Base-by-base conservation (phyloP, 2,113 vertebrate genomes). In the Pollimyrus isidori region DNA sequence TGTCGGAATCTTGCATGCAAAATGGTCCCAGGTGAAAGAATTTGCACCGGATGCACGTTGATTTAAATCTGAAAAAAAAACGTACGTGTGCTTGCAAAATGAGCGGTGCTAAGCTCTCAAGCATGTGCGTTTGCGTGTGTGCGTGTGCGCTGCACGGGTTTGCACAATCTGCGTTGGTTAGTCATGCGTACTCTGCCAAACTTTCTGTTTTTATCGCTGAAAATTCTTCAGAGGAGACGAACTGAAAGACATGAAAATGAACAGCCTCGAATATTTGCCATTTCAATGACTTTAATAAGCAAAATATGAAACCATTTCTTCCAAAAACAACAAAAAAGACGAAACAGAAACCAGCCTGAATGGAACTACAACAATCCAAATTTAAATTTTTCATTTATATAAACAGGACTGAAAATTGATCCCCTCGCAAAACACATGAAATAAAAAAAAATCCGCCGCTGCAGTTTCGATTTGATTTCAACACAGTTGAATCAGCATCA, bases 261-360 rank as follows among this genome's bases (percentile, higher is more conserved):
- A 91, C 89, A 95, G 93, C 95, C 94, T 91, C 94, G 96, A 94
- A 96, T 94, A 95, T 96, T 96, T 97, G 97, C 97, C 96, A 98
- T 98, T 97, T 99, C 96, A 97, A 96, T 99, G 96, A 97, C 97
- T 98, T 99, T 99, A 98, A 98, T 99, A 99, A 99, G 98, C 98
- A 99, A 99, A 99, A 98, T 99, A 99, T 97, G 97, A 98, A 99
- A 99, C 96, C 95, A 97, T 97, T 99, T 99, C 96, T 95, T 96
- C 93, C 94, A 95, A 96, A 96, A 96, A 95, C 95, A 95, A 94
- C 91, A 93, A 93, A 92, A 95, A 97, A 97, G 96, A 97, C 97
- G 96, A 97, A 98, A 98, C 98, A 99, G 97, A 99, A 99, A 98
- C 97, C 98, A 99, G 97, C 97, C 98, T 99, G 98, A 98, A 99